phyloP scores from a whole-genome alignment of 2,888 invertebrate species.

The Lasioglossum zephyrum region DNA sequence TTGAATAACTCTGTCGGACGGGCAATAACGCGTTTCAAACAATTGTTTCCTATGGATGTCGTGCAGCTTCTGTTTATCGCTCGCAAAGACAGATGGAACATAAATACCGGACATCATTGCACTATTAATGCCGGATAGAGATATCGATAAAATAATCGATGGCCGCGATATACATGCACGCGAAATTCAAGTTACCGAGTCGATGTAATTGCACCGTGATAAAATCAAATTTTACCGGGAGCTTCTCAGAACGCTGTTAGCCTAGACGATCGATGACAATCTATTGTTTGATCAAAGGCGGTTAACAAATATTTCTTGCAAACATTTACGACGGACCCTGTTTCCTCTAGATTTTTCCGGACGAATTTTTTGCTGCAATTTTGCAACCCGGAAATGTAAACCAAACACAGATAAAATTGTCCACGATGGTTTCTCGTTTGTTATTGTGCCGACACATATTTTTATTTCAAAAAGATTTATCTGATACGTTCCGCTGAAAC shows the following conservation, averaged over 20 bases:
- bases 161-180: constrained; percentile 9
- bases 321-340: background rate
- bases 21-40: constrained; percentile 53
- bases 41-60: constrained; percentile 31
- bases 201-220: constrained; percentile 3
- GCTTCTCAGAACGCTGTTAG: background rate
- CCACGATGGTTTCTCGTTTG: background rate
- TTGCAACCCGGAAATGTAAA: background rate
- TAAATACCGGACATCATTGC: constrained; percentile 38
- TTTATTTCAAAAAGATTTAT: background rate
- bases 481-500: background rate
- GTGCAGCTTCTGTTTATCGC: constrained; percentile 36
- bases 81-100: constrained; percentile 37
- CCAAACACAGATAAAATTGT: background rate
- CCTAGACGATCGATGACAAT: background rate
- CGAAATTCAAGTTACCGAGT: constrained; percentile 25
- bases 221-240: background rate
- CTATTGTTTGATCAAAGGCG: background rate
- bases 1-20: constrained; percentile 30
- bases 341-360: background rate
- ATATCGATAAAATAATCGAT: constrained; percentile 13
- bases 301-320: background rate
- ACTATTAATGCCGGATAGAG: constrained; percentile 38
- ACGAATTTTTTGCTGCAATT: background rate
- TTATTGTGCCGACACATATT: background rate